Percentiles rank a stretch among this genome's conserved stretches.
phyloP scores from a whole-genome alignment of 2,113 vertebrate species.

The Macquaria australasica region DNA sequence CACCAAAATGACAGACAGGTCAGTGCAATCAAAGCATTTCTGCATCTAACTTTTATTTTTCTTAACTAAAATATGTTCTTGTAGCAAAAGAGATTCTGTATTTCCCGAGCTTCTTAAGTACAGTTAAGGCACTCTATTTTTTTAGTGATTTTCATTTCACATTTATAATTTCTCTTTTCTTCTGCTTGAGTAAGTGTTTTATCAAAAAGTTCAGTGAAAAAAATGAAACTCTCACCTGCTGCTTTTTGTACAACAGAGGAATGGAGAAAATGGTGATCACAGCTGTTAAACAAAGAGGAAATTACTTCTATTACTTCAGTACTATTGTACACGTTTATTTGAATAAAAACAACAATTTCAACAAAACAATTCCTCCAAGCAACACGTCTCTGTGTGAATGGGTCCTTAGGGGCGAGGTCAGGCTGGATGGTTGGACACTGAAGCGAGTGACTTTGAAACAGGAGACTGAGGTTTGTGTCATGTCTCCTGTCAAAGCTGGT shows the following conservation, averaged over 20 bases:
- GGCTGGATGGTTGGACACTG: neutral
- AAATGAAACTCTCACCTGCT: conserved; percentile 85
- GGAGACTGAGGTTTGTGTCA: neutral
- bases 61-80: neutral
- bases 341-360: too few species aligned
- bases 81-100: neutral
- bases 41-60: neutral
- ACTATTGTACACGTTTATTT: neutral
- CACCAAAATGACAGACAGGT: conserved; percentile 10
- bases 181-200: neutral
- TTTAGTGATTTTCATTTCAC: neutral
- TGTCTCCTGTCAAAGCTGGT: neutral
- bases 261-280: conserved; percentile 90
- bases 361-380: neutral
- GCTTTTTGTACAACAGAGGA: conserved; percentile 90
- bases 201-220: neutral
- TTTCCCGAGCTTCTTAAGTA: neutral
- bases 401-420: neutral
- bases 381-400: neutral
- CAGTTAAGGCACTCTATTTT: neutral
- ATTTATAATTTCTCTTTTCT: neutral
- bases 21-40: conserved; percentile 19
- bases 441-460: neutral
- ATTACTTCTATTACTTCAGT: neutral
- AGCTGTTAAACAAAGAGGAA: conserved; percentile 77